Evolutionary conservation across 1,140 invertebrate genomes (phyloP).

Genomic region (Patella vulgata): DNA sequence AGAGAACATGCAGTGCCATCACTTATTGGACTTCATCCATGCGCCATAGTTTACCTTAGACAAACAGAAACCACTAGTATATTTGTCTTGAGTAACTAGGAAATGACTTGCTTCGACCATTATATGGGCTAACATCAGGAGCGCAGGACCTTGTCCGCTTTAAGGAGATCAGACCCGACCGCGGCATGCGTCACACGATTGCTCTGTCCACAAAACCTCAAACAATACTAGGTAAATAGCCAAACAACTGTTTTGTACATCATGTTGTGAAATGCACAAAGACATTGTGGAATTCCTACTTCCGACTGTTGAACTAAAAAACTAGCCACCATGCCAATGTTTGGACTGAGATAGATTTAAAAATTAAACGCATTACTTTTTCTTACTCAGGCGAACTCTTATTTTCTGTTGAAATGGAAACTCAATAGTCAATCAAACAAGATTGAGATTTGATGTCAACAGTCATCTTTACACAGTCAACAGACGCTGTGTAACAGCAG

Average conservation of each 20-base stretch:
- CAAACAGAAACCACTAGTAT: slow-evolving; percentile 1
- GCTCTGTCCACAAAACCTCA: slow-evolving; percentile 6
- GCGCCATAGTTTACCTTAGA: background rate
- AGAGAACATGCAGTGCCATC: slow-evolving; percentile 2
- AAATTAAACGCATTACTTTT: no score
- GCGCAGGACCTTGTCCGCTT: background rate
- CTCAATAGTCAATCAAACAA: no score
- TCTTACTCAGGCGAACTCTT: no score
- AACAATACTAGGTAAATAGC: slow-evolving; percentile 3
- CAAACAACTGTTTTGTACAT: slow-evolving; percentile 5
- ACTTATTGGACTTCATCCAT: slow-evolving; percentile 2
- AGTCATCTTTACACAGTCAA: no score
- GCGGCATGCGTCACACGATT: slow-evolving; percentile 5
- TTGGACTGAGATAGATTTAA: no score
- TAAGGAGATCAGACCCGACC: background rate
- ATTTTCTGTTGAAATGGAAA: no score
- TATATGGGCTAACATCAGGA: background rate
- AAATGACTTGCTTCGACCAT: background rate
- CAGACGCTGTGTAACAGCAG: no score
- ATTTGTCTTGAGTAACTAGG: slow-evolving; percentile 4
- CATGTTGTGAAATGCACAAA: slow-evolving; percentile 8
- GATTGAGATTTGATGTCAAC: no score
- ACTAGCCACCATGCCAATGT: no score
- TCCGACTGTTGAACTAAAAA: background rate
- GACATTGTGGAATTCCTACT: slow-evolving; percentile 9